phyloP scores from a whole-genome alignment of 2,888 invertebrate genomes.

The Dryococelus australis region DNA sequence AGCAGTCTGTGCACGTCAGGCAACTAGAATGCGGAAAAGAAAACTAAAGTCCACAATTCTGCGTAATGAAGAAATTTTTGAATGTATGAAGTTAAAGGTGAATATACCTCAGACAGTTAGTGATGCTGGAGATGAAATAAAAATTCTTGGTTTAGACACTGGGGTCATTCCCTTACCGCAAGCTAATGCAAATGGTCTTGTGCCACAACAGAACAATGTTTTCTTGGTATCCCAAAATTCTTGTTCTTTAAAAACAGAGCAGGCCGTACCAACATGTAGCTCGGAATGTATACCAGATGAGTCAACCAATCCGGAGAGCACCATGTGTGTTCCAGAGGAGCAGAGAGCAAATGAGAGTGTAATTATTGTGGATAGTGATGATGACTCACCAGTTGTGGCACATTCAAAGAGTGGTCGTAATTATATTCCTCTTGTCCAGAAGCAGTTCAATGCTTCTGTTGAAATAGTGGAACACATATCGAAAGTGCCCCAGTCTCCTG shows the following conservation, averaged over 20 bases:
- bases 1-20: neutral
- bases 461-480: neutral
- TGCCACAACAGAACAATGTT: neutral
- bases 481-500: neutral
- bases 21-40: neutral
- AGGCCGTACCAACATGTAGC: neutral
- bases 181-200: neutral
- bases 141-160: conserved; percentile 1
- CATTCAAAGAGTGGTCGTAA: neutral
- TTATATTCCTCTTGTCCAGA: neutral
- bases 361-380: neutral
- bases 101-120: neutral
- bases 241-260: neutral
- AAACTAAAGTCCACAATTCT: neutral
- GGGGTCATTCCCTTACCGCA: neutral
- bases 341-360: neutral
- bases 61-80: neutral
- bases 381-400: neutral
- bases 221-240: neutral
- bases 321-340: neutral
- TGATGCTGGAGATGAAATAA: neutral
- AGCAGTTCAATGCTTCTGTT: neutral
- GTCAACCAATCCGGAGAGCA: neutral
- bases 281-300: neutral
- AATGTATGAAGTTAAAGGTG: neutral